Evolutionary conservation across 1,140 invertebrate genomes (phyloP).

Genomic region (Ceratina australensis): DNA sequence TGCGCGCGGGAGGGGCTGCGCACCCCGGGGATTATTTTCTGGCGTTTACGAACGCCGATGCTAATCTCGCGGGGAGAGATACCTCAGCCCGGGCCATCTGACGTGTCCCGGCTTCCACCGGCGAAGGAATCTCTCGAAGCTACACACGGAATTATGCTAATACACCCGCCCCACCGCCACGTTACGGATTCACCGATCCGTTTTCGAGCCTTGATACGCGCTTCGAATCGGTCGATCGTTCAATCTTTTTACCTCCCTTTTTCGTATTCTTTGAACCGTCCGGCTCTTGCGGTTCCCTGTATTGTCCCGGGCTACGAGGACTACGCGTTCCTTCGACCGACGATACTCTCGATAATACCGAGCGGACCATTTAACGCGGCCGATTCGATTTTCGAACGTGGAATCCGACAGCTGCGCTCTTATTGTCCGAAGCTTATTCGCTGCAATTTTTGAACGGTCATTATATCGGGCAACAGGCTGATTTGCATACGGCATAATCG

Average conservation of each 20-base stretch:
- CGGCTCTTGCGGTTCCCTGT: background rate
- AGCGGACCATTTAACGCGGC: too few species aligned
- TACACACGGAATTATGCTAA: conserved; percentile 70
- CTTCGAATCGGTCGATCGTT: background rate
- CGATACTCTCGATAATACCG: too few species aligned
- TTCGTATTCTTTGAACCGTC: too few species aligned
- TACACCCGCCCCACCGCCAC: conserved; percentile 57
- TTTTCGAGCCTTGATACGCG: conserved; percentile 33
- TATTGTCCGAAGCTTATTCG: too few species aligned
- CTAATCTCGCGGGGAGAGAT: conserved; percentile 59
- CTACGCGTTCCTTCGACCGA: background rate
- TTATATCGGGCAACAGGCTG: too few species aligned
- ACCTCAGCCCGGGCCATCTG: conserved; percentile 50
- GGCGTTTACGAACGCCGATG: conserved; percentile 62
- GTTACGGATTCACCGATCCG: conserved; percentile 42
- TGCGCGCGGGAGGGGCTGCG: conserved; percentile 49
- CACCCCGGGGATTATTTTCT: conserved; percentile 56
- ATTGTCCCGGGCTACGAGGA: background rate
- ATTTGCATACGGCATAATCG: too few species aligned
- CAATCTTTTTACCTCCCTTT: background rate
- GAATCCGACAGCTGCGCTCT: too few species aligned
- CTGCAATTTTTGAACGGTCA: too few species aligned
- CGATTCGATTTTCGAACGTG: too few species aligned
- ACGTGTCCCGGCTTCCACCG: conserved; percentile 47
- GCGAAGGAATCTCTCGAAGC: conserved; percentile 55